phyloP scores from a whole-genome alignment of 2,113 vertebrate genomes.

The Stegostoma tigrinum region DNA sequence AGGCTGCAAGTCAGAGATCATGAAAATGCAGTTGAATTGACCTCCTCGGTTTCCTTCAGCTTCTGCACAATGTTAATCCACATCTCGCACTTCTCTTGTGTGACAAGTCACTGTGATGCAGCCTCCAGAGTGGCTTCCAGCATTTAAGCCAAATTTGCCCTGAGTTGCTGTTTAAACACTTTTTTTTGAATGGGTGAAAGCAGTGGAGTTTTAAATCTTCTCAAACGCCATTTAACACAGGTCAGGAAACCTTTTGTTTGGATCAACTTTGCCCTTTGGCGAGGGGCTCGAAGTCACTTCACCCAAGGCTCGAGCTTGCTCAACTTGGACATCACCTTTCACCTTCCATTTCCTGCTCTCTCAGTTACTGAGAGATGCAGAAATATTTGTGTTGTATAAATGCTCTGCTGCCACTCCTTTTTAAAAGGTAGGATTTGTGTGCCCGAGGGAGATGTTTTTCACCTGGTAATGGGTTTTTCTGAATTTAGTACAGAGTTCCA shows the following conservation, averaged over 20 bases:
- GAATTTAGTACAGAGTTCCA: not conserved
- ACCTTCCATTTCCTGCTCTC: not conserved
- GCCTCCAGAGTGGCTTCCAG: not conserved
- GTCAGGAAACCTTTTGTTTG: not conserved
- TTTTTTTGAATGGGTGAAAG: not conserved
- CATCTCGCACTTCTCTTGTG: not conserved
- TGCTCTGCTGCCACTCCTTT: not conserved
- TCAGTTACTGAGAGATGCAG: not conserved
- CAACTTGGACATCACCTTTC: not conserved
- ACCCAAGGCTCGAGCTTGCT: not conserved
- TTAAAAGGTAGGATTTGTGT: not conserved
- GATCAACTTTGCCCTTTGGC: not conserved
- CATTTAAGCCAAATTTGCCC: not conserved
- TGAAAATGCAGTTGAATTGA: not conserved
- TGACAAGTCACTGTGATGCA: not conserved
- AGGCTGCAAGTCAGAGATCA: not conserved
- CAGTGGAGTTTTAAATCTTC: not conserved
- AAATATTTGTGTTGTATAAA: not conserved
- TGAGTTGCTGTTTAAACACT: not conserved
- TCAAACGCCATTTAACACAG: not conserved
- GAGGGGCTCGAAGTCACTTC: not conserved
- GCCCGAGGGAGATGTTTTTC: not conserved
- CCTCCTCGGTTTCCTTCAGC: not conserved
- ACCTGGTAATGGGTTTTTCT: not conserved
- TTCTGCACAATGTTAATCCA: not conserved